Percentiles rank a stretch among this genome's conserved stretches.
phyloP scores from a whole-genome alignment of 2,888 invertebrate species.

The Dryobota labecula region DNA sequence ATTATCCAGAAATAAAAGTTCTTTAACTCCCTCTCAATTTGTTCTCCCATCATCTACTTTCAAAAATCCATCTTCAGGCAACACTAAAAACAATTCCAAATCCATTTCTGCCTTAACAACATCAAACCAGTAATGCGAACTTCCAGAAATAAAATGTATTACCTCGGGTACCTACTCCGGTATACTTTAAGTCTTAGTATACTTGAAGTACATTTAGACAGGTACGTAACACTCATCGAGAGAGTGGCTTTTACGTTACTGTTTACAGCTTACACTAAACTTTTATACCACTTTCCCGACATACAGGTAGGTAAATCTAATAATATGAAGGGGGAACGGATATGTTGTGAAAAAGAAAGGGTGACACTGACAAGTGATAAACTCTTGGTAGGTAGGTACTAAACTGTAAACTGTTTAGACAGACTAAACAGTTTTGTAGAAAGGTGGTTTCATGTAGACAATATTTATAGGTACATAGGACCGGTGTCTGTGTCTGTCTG shows the following conservation, averaged over 20 bases:
- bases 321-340: not conserved
- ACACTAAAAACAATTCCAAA: constrained; percentile 17
- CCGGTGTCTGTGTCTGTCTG: no score
- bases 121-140: constrained; percentile 14
- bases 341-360: not conserved
- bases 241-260: constrained; percentile 65
- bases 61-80: not conserved
- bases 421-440: no score
- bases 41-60: no score
- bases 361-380: not conserved
- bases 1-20: no score
- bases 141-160: constrained; percentile 31
- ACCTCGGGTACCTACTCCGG: constrained; percentile 10
- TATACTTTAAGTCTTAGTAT: constrained; percentile 22
- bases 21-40: no score
- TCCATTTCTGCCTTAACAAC: not conserved
- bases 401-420: not conserved
- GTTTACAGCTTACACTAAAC: constrained; percentile 68
- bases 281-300: constrained; percentile 61
- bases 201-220: constrained; percentile 47
- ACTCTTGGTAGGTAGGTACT: not conserved
- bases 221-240: constrained; percentile 62
- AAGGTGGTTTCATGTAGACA: no score
- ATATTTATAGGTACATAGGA: no score
- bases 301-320: constrained; percentile 7